phyloP scores from a whole-genome alignment of 53 echinoderm and acorn worm species.

The Mesocentrotus franciscanus region DNA sequence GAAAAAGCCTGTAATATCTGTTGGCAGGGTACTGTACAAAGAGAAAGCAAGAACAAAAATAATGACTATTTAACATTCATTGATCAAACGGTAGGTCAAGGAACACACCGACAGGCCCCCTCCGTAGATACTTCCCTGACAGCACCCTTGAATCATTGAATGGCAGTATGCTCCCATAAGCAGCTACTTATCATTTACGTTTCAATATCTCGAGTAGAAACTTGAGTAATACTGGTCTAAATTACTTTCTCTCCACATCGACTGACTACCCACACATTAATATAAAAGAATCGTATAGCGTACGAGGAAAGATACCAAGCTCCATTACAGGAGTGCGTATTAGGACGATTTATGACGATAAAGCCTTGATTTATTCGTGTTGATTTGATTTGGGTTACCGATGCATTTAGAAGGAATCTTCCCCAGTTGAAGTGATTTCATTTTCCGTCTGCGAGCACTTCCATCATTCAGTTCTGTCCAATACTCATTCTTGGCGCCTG shows the following conservation, averaged over 20 bases:
- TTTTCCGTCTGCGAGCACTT: neutral
- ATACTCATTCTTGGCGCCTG: neutral
- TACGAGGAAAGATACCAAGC: neutral
- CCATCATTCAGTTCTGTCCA: neutral
- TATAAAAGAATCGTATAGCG: neutral
- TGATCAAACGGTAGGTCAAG: too few relatives aligned
- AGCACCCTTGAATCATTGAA: neutral
- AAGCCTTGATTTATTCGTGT: conserved; percentile 1
- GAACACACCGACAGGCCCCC: too few relatives aligned
- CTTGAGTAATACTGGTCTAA: neutral
- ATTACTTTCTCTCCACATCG: neutral
- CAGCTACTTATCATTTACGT: neutral
- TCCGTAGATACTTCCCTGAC: too few relatives aligned
- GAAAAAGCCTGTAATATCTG: conserved; percentile 40
- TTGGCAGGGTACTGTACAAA: neutral
- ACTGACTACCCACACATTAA: neutral
- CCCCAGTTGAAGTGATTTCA: neutral
- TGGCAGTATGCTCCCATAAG: neutral
- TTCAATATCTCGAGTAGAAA: neutral
- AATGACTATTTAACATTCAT: too few relatives aligned
- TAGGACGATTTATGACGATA: neutral
- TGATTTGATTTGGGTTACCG: conserved; percentile 9
- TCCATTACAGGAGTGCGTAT: neutral
- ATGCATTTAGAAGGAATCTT: neutral
- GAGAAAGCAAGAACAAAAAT: neutral